Conservation (phyloP, 2,113 vertebrate species). For the Alligator mississippiensis region DNA sequence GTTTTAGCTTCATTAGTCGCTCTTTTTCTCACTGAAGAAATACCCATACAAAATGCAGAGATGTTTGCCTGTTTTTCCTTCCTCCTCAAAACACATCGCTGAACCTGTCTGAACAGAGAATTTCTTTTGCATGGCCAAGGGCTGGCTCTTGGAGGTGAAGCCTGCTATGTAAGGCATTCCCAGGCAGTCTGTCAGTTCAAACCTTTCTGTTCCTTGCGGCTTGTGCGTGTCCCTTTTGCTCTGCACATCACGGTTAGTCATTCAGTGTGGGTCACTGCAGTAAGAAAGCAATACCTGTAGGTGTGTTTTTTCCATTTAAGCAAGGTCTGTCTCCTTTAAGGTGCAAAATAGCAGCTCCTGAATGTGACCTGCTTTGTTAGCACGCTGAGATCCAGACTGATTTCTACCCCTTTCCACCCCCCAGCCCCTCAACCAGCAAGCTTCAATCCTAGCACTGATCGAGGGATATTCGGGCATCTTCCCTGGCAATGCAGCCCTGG, state of each 20-base stretch:
- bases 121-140: constrained; percentile 28
- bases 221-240: too few species aligned
- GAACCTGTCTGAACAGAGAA: not conserved
- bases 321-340: rapidly evolving
- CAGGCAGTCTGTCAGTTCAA: not conserved
- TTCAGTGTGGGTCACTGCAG: not conserved
- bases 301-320: not conserved
- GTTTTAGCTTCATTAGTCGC: constrained; percentile 21
- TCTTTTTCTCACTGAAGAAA: constrained; percentile 4
- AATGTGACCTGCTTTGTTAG: not conserved
- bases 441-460: not conserved
- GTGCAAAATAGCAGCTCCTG: not conserved
- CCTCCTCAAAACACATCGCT: not conserved
- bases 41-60: too few species aligned
- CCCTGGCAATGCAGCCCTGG: not conserved
- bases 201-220: too few species aligned
- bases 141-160: not conserved
- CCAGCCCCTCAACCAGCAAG: not conserved
- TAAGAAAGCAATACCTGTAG: not conserved
- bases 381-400: not conserved
- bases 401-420: not conserved
- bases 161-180: constrained; percentile 23
- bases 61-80: not conserved
- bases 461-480: too few species aligned
- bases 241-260: too few species aligned